Evolutionary conservation across 2,888 invertebrate genomes (phyloP).

Genomic region (Aleiodes alternator): DNA sequence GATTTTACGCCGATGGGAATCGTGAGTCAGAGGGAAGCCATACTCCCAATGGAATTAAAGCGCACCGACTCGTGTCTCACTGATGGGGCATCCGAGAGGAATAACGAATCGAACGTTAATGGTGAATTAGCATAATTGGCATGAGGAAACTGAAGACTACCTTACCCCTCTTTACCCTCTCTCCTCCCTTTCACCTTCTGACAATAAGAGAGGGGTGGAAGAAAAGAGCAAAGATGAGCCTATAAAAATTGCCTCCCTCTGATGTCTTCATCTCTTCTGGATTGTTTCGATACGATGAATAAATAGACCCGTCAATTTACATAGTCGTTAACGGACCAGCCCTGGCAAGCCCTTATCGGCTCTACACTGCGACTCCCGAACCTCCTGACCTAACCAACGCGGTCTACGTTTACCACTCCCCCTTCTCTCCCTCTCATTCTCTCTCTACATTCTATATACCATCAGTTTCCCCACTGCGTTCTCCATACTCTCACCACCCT

Average conservation of each 20-base stretch:
- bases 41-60: constrained; percentile 27
- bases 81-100: constrained; percentile 52
- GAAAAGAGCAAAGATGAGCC: constrained; percentile 30
- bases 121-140: constrained; percentile 63
- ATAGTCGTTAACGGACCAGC: constrained; percentile 70
- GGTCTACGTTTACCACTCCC: constrained; percentile 58
- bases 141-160: constrained; percentile 39
- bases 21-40: background rate
- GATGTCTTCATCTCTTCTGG: constrained; percentile 65
- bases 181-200: background rate
- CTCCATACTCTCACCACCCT: constrained; percentile 30
- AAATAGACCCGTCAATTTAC: constrained; percentile 73
- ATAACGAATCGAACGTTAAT: constrained; percentile 56
- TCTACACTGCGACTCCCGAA: constrained; percentile 61
- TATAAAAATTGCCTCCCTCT: constrained; percentile 61
- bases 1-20: constrained; percentile 32
- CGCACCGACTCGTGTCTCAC: constrained; percentile 19
- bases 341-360: constrained; percentile 71
- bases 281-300: constrained; percentile 67
- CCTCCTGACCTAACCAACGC: constrained; percentile 68
- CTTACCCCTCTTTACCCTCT: no score
- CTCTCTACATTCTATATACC: constrained; percentile 27
- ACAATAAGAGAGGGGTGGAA: constrained; percentile 46
- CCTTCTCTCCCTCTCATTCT: background rate
- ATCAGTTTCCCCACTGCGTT: constrained; percentile 15